Percentiles rank a stretch among this genome's conserved stretches.
Conservation (phyloP, 2,797 vertebrate genomes). For the Sandelia bainsii region DNA sequence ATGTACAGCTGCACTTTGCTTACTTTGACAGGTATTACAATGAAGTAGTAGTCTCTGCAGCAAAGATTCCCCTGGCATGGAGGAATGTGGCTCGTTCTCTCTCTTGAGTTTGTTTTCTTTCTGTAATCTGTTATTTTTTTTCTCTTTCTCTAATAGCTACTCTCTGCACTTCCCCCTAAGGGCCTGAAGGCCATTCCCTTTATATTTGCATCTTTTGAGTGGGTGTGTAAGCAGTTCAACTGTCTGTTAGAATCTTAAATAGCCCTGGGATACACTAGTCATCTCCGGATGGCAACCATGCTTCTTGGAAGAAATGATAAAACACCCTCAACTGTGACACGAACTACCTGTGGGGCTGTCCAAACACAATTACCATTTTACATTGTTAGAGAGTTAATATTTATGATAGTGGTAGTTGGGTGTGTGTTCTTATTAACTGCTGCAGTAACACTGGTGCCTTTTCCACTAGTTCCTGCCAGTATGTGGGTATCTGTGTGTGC, state of each 20-base stretch:
- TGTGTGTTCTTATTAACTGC: constrained; percentile 42
- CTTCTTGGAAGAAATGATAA: constrained; percentile 44
- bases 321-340: constrained; percentile 53
- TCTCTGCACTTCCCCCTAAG: constrained; percentile 55
- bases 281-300: constrained; percentile 50
- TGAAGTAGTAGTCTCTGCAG: constrained; percentile 23
- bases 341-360: constrained; percentile 50
- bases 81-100: constrained; percentile 65
- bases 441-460: constrained; percentile 18
- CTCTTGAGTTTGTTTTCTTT: constrained; percentile 47
- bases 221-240: constrained; percentile 70
- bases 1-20: constrained; percentile 19
- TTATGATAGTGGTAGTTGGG: constrained; percentile 40
- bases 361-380: constrained; percentile 66
- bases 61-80: constrained; percentile 50
- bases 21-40: constrained; percentile 24
- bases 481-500: constrained; percentile 17
- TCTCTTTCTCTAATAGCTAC: constrained; percentile 65
- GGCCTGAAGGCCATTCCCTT: constrained; percentile 59
- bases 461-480: constrained; percentile 20
- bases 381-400: constrained; percentile 54
- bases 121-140: constrained; percentile 61
- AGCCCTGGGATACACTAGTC: constrained; percentile 64
- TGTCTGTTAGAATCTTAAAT: constrained; percentile 75
- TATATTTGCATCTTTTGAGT: constrained; percentile 71